Conservation (phyloP, 2,888 invertebrate species). For the Zhuqinia jingwanae region DNA sequence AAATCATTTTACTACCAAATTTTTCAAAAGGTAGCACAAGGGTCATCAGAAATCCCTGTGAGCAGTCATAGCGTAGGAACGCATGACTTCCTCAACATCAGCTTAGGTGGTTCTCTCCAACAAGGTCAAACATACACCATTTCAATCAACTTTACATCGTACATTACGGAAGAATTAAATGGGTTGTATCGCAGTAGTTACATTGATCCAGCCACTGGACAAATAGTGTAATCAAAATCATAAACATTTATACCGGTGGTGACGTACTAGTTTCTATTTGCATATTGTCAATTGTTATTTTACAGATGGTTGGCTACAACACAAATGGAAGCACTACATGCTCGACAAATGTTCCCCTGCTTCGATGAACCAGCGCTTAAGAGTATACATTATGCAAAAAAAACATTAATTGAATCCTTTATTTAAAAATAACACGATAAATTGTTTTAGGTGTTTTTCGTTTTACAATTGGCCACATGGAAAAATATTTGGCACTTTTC, state of each 20-base stretch:
- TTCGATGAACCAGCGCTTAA: constrained; percentile 75
- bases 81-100: constrained; percentile 49
- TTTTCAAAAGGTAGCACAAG: constrained; percentile 43
- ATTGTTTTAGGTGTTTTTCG: constrained; percentile 54
- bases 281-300: not conserved
- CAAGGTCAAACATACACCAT: constrained; percentile 62
- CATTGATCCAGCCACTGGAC: constrained; percentile 56
- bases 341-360: constrained; percentile 72
- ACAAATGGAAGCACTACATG: constrained; percentile 76
- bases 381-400: constrained; percentile 25
- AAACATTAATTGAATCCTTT: not conserved
- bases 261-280: not conserved
- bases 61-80: not conserved
- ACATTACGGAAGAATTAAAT: constrained; percentile 65
- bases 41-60: constrained; percentile 26
- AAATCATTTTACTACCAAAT: too few species aligned
- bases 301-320: constrained; percentile 72
- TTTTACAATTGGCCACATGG: constrained; percentile 60
- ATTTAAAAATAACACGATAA: not conserved
- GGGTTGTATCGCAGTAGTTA: constrained; percentile 75
- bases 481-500: constrained; percentile 59
- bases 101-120: constrained; percentile 20
- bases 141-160: constrained; percentile 64
- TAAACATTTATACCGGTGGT: too few species aligned
- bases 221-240: constrained; percentile 57